Evolutionary conservation across 1,140 invertebrate genomes (phyloP).

Genomic region (Ostrea edulis): DNA sequence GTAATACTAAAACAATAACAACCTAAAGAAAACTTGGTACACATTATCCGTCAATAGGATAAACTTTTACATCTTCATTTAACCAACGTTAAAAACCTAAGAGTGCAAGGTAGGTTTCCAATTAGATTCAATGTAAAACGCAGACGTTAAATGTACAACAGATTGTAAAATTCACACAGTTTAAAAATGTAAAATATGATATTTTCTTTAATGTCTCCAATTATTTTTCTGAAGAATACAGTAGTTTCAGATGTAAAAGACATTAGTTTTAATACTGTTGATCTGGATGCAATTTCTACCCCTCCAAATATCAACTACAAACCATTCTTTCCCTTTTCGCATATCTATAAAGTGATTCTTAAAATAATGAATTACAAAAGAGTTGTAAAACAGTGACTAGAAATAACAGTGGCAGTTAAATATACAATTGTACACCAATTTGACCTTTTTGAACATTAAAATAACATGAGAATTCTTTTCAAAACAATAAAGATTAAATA

Average conservation of each 20-base stretch:
- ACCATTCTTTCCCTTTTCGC: not conserved
- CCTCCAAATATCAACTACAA: not conserved
- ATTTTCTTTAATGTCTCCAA: not conserved
- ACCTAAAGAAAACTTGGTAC: not conserved
- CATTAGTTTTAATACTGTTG: slow-evolving; percentile 10
- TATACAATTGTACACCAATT: not conserved
- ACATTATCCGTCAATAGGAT: not conserved
- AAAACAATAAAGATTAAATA: not conserved
- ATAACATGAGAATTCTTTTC: slow-evolving; percentile 29
- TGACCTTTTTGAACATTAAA: slow-evolving; percentile 13
- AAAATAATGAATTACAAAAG: slow-evolving; percentile 30
- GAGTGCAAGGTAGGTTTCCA: not conserved
- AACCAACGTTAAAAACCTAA: not conserved
- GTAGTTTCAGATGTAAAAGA: not conserved
- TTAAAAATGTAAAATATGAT: not conserved
- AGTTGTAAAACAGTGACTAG: slow-evolving; percentile 35
- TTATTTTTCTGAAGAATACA: not conserved
- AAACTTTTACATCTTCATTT: too few species aligned
- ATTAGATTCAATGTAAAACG: not conserved
- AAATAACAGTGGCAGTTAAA: slow-evolving; percentile 34
- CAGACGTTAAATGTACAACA: not conserved
- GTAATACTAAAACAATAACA: not conserved
- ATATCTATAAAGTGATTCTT: not conserved
- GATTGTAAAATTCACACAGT: not conserved
- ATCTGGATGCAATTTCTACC: not conserved